A percentile compares a stretch with the other conserved stretches of the same genome.
Evolutionary conservation across 2,113 vertebrate genomes (phyloP).

Genomic region (Pleuronectes platessa): DNA sequence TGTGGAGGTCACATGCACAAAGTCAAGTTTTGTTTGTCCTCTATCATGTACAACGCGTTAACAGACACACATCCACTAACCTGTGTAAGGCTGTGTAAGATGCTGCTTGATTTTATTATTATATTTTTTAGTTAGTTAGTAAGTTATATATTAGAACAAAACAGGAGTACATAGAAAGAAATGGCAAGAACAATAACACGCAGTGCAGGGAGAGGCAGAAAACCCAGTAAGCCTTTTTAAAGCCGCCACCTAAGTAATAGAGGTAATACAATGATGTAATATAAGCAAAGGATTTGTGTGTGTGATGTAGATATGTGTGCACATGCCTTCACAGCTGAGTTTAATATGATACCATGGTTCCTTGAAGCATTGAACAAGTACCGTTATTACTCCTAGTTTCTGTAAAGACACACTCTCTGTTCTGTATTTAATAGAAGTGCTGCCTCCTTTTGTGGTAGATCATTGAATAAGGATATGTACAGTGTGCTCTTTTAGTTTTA

Average conservation of each 20-base stretch:
- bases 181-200: too few species aligned
- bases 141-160: too few species aligned
- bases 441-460: not conserved
- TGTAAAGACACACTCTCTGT: not conserved
- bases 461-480: not conserved
- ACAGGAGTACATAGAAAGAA: too few species aligned
- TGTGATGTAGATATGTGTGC: too few species aligned
- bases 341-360: not conserved
- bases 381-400: not conserved
- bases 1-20: not conserved
- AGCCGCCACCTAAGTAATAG: too few species aligned
- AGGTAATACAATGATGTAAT: too few species aligned
- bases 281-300: too few species aligned
- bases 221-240: too few species aligned
- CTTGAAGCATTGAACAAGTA: not conserved
- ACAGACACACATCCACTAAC: not conserved
- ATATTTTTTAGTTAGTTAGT: too few species aligned
- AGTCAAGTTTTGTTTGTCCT: not conserved
- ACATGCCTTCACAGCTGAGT: too few species aligned
- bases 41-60: not conserved
- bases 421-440: not conserved
- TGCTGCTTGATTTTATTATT: not conserved
- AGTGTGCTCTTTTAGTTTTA: not conserved
- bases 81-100: not conserved
- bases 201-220: too few species aligned